Base-by-base conservation (phyloP, 2,888 invertebrate species). In the Timandra comae region DNA sequence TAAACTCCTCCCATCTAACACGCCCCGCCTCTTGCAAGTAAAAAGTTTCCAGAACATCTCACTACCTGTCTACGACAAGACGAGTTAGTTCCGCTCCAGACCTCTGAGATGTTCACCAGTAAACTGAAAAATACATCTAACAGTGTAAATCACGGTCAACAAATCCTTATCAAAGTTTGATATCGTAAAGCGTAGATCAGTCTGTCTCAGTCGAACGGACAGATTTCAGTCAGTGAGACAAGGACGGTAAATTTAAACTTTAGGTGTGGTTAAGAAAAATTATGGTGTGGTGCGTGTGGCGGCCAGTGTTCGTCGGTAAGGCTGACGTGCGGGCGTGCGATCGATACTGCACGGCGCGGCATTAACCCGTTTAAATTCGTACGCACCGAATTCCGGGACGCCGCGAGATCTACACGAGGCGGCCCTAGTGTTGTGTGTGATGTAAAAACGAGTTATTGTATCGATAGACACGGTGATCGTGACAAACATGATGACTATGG, bases 401-500 rank as follows among this genome's bases (percentile, higher is more conserved):
- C 44, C 51, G 47, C 49, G 49, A 47, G 52, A 49, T n/a, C n/a
- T n/a, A 39, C 39, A 42, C 45, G 43, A 31, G 43, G 39, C 43
- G 41, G 47, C 46, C 43, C 49, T 63, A 73, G 84, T 80, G 79
- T 70, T 76, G 81, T 81, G 79, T 71, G 77, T 72, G 70, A 68
- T 71, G 67, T 78, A 70, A 65, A 46, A 55, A 48, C 45, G 54
- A 43, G 44, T 52, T 49, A 41, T 66, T 54, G 59, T 52, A 67
- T 72, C 70, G 71, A 73, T 64, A 73, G 64, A 66, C 68, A 52
- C 64, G 61, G 59, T 68, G 63, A 58, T 64, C 63, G 69, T 67
- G 70, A 70, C 57, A 77, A 76, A 74, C 80, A 91, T 91, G 91
- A 91, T 91, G 91, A 92, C 90, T 89, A 92, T 92, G 92, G 92